These are phyloP conservation scores for Hyperoodon ampullatus DNA, from an alignment of 2,113 vertebrate genomes.

Conservation along the genomic window DNA sequence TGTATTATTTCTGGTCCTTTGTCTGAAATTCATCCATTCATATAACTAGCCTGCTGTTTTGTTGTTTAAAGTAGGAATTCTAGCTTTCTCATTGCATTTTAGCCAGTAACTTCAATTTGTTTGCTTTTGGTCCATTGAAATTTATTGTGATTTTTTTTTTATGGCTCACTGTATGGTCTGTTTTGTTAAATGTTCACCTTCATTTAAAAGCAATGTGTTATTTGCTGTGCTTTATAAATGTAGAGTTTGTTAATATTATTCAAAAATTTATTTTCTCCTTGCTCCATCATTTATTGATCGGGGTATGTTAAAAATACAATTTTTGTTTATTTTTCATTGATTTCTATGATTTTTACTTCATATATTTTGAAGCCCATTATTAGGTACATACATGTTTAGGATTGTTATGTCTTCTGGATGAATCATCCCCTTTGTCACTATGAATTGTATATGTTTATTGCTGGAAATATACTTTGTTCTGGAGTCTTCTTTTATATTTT, in stretches of 20 bases:
- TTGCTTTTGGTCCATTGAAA: not conserved
- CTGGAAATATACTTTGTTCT: not conserved
- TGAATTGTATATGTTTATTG: not conserved
- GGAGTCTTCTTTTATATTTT: not conserved
- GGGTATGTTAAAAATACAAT: not conserved
- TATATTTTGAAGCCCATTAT: not conserved
- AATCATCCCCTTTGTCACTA: not conserved
- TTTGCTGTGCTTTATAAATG: not conserved
- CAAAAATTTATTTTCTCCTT: not conserved
- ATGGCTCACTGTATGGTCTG: not conserved
- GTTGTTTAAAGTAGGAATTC: not conserved
- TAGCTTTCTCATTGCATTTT: not conserved
- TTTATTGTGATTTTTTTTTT: not conserved
- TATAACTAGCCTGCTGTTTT: not conserved
- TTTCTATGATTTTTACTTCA: not conserved
- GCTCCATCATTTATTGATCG: not conserved
- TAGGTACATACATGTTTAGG: not conserved
- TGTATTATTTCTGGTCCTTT: not conserved
- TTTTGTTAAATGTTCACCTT: not conserved
- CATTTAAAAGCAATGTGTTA: not conserved
- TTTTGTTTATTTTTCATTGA: not conserved
- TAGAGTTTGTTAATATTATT: not conserved
- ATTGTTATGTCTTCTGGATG: not conserved
- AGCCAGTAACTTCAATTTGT: not conserved
- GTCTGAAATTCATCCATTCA: not conserved